Evolutionary conservation across 2,113 vertebrate genomes (phyloP).

Genomic region (Xiphophorus couchianus): DNA sequence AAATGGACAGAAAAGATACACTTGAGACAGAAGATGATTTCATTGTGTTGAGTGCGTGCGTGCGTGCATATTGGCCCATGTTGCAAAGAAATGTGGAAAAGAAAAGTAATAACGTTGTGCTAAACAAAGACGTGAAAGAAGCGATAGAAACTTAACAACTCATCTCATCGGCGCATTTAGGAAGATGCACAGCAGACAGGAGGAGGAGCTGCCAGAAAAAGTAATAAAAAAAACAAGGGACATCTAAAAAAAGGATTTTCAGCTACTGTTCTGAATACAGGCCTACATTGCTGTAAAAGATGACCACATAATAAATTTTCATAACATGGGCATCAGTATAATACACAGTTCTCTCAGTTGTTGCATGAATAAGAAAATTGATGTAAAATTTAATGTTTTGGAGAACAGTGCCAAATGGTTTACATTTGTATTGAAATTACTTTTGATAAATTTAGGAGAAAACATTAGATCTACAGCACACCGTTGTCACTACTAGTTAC

Average conservation of each 20-base stretch:
- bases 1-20: slow-evolving; percentile 76
- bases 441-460: neutral
- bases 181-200: neutral
- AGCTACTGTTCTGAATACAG: neutral
- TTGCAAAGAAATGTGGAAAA: slow-evolving; percentile 12
- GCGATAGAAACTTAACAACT: slow-evolving; percentile 26
- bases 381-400: neutral
- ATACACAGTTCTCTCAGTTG: neutral
- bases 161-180: slow-evolving; percentile 26
- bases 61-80: slow-evolving; percentile 21
- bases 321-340: neutral
- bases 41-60: slow-evolving; percentile 44
- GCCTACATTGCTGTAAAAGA: neutral
- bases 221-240: neutral
- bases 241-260: neutral
- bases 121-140: slow-evolving; percentile 45
- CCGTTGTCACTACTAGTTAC: neutral
- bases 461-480: neutral
- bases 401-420: neutral
- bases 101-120: slow-evolving; percentile 34
- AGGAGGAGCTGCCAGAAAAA: neutral
- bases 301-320: neutral
- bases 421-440: neutral
- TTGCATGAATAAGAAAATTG: neutral
- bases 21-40: slow-evolving; percentile 68